Evolutionary conservation across 2,888 invertebrate species (phyloP), one percentile per base, ranked within the genome.

Genomic region (Amphipyra berbera): DNA sequence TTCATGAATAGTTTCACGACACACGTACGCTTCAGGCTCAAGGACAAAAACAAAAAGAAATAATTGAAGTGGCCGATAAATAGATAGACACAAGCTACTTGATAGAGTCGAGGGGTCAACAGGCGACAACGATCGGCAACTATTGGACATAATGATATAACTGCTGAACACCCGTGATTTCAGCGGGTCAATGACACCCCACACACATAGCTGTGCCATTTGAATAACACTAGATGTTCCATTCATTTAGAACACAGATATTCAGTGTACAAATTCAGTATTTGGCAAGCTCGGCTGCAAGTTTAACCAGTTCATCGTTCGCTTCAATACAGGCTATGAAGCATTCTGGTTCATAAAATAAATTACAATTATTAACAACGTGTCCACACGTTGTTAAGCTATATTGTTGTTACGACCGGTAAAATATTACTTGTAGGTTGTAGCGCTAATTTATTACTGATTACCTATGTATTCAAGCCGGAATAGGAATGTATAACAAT

Each of bases 81-180:
- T 84, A 86, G 84, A 89, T 89, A 91, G 88, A 84, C 82, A 72
- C 83, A 73, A 79, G 84, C 89, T 88, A 89, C 86, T 91, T 91
- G 88, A 76, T 78, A 65, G 85, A 83, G 89, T 89, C 87, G 86
- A 67, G 67, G 81, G 90, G 91, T 92, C 91, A 93, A 93, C 87
- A 88, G 89, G 88, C 89, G 83, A 81, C 82, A 86, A 89, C 86
- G 86, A 88, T 85, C 83, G 82, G 82, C 82, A 82, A 84, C 76
- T 86, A 86, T 86, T 89, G 86, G 84, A 84, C 85, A 85, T 91
- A 90, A 91, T 87, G 79, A 89, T 88, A 87, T 91, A 89, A 89
- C 87, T 84, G 88, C 83, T 84, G 81, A 80, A 89, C 87, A 90
- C 88, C 90, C 89, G 90, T 90, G 92, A 92, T 92, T 93, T 89